phyloP scores from a whole-genome alignment of 2,113 vertebrate species.

The Planiliza haematocheilus region DNA sequence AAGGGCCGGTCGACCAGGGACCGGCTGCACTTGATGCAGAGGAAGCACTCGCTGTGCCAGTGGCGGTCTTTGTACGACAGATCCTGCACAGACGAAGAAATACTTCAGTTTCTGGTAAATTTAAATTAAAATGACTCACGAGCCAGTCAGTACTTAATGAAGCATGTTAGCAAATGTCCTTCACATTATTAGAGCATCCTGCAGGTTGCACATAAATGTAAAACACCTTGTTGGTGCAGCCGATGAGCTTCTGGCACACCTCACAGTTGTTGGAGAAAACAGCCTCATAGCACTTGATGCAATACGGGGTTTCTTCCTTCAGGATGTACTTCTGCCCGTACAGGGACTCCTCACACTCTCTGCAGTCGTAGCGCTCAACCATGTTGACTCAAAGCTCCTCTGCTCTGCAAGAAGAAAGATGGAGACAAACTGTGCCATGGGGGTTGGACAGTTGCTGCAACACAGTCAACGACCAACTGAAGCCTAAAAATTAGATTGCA shows the following conservation, averaged over 20 bases:
- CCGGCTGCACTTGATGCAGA: slow-evolving; percentile 89
- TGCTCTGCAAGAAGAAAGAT: slow-evolving; percentile 42
- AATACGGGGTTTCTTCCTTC: slow-evolving; percentile 90
- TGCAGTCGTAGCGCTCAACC: slow-evolving; percentile 92
- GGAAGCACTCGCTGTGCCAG: slow-evolving; percentile 97
- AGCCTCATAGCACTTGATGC: slow-evolving; percentile 91
- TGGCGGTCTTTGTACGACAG: slow-evolving; percentile 95
- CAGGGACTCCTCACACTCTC: slow-evolving; percentile 90
- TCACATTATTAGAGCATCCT: too few species aligned
- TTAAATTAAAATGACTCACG: too few species aligned
- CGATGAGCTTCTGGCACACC: slow-evolving; percentile 90
- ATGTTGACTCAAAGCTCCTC: slow-evolving; percentile 76
- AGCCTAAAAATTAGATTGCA: background rate
- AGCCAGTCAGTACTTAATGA: too few species aligned
- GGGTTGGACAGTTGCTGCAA: too few species aligned
- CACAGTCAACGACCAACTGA: rapidly evolving
- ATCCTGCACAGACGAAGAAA: slow-evolving; percentile 83
- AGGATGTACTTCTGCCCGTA: slow-evolving; percentile 95
- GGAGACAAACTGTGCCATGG: too few species aligned
- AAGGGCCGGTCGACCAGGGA: slow-evolving; percentile 95
- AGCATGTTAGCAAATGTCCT: too few species aligned
- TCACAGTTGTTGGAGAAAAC: slow-evolving; percentile 93
- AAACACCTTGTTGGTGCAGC: slow-evolving; percentile 91
- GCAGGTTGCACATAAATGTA: background rate
- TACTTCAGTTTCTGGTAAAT: too few species aligned